Conservation (phyloP, 1,140 invertebrate species). For the Meloidogyne hapla region DNA sequence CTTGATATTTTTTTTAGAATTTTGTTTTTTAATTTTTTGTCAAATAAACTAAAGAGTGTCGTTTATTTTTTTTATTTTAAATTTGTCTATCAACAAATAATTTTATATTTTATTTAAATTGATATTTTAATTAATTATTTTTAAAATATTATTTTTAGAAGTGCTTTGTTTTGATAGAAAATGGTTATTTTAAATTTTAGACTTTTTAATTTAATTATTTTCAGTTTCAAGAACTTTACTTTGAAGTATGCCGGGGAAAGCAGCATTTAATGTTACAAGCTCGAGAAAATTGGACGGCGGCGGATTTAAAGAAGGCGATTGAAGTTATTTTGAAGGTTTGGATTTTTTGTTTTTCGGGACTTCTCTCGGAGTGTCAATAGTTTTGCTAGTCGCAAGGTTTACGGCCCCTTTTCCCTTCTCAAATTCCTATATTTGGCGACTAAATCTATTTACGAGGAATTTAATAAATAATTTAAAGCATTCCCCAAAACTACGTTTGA, state of each 20-base stretch:
- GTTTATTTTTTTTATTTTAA: not conserved
- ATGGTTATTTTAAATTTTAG: constrained; percentile 12
- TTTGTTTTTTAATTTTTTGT: too few species aligned
- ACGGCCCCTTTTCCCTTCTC: too few species aligned
- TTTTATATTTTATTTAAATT: not conserved
- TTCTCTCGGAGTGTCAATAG: too few species aligned
- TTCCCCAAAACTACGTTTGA: too few species aligned
- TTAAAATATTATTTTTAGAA: not conserved
- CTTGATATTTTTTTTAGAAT: too few species aligned
- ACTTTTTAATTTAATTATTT: constrained; percentile 15
- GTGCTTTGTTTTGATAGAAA: not conserved
- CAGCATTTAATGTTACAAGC: constrained; percentile 48
- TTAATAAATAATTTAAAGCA: too few species aligned
- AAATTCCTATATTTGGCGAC: too few species aligned
- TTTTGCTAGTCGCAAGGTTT: too few species aligned
- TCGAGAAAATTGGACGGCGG: constrained; percentile 38
- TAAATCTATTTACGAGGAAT: too few species aligned
- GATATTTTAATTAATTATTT: too few species aligned
- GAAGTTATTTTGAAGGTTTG: constrained; percentile 48
- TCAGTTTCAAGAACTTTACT: constrained; percentile 48
- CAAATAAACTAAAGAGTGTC: too few species aligned
- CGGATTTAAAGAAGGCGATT: constrained; percentile 49
- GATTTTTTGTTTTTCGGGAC: too few species aligned
- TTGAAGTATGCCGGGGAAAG: constrained; percentile 51
- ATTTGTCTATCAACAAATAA: not conserved